These are phyloP conservation scores for Pollenia amentaria DNA, from an alignment of 2,888 invertebrate species.

Conservation along the genomic window DNA sequence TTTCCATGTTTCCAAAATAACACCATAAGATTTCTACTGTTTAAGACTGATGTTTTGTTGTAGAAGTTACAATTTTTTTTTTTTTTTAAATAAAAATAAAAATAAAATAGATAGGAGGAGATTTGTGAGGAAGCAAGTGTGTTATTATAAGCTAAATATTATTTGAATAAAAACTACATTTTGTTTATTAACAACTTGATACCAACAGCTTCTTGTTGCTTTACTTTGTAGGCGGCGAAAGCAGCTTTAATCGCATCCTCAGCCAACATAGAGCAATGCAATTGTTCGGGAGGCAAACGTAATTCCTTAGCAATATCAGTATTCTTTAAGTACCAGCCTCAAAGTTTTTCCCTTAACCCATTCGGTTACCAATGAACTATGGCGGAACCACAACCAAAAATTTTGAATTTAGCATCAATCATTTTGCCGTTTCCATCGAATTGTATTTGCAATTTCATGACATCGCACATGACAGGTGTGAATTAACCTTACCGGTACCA, in stretches of 20 bases:
- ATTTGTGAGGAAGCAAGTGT: too few relatives aligned
- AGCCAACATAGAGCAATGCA: constrained; percentile 99
- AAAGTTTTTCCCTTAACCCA: constrained; percentile 96
- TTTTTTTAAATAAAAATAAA: too few relatives aligned
- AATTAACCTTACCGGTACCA: constrained; percentile 98
- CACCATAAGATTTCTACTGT: too few relatives aligned
- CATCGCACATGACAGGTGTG: constrained; percentile 99
- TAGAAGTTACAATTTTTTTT: too few relatives aligned
- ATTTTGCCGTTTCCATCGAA: constrained; percentile 98
- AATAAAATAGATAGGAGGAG: too few relatives aligned
- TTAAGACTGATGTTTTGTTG: too few relatives aligned
- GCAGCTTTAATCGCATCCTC: constrained; percentile 99
- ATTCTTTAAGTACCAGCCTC: constrained; percentile 97
- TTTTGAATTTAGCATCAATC: constrained; percentile 99
- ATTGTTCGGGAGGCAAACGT: constrained; percentile 98
- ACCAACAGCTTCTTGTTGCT: constrained; percentile 86
- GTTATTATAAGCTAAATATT: constrained; percentile 57
- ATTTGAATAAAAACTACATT: constrained; percentile 62
- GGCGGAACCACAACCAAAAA: constrained; percentile 99
- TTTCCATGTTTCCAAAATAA: too few relatives aligned
- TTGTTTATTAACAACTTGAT: constrained; percentile 37
- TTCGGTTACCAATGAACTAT: constrained; percentile 95
- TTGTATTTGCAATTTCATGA: constrained; percentile 98
- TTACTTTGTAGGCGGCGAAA: constrained; percentile 96
- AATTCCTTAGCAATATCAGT: constrained; percentile 99